Conservation (phyloP, 2,888 invertebrate genomes). For the Sarcophaga subvicina region DNA sequence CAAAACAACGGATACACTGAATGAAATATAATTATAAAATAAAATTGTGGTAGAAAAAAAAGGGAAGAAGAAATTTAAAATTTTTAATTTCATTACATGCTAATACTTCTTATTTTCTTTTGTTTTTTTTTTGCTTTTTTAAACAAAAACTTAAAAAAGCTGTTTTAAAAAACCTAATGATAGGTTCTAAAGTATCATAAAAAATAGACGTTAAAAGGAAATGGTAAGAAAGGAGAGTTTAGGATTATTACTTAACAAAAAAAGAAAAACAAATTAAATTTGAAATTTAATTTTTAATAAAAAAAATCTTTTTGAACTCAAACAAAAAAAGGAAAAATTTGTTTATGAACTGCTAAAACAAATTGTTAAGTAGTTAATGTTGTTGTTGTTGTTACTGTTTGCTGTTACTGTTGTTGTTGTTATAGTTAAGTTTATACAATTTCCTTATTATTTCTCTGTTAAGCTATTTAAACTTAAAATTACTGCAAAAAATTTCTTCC, state of each 20-base stretch:
- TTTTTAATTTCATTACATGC: constrained; percentile 47
- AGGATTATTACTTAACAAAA: background rate
- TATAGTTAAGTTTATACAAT: constrained; percentile 1
- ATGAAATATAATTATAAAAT: background rate
- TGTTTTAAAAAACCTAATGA: too few species aligned
- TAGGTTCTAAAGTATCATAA: too few species aligned
- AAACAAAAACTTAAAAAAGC: background rate
- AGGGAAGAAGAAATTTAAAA: constrained; percentile 17
- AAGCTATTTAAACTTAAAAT: constrained; percentile 45
- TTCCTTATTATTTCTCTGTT: constrained; percentile 3
- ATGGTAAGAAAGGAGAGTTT: background rate
- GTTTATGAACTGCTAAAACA: constrained; percentile 12
- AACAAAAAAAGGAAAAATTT: too few species aligned
- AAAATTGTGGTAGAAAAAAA: background rate
- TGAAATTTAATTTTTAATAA: constrained; percentile 26
- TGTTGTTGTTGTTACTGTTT: constrained; percentile 29
- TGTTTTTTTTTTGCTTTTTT: constrained; percentile 28
- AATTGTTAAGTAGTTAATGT: constrained; percentile 34
- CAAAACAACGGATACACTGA: constrained; percentile 40
- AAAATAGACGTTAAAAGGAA: too few species aligned
- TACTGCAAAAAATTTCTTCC: constrained; percentile 10
- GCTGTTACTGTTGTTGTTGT: background rate
- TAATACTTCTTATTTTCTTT: constrained; percentile 60
- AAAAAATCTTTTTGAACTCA: background rate
- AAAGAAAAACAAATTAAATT: background rate